phyloP scores from a whole-genome alignment of 2,797 vertebrate species.

The Enteromius treurensis region DNA sequence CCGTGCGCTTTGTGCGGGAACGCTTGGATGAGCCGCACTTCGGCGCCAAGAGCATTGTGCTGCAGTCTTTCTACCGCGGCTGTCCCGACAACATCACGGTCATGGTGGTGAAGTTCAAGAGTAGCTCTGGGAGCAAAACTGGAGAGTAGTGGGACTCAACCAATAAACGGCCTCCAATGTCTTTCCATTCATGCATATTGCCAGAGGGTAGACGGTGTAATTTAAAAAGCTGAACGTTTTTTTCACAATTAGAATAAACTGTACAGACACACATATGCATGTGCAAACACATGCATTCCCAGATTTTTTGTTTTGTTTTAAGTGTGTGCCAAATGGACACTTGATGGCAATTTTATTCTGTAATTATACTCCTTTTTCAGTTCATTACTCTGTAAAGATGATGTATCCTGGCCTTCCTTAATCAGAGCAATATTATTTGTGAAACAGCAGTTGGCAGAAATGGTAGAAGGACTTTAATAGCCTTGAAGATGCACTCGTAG shows the following conservation, averaged over 20 bases:
- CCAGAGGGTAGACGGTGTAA: slow-evolving; percentile 12
- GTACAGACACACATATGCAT: slow-evolving; percentile 9
- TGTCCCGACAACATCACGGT: slow-evolving; percentile 98
- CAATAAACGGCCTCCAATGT: slow-evolving; percentile 23
- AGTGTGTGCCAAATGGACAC: slow-evolving; percentile 51
- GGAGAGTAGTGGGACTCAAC: slow-evolving; percentile 39
- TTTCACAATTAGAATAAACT: slow-evolving; percentile 3
- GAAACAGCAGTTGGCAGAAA: slow-evolving; percentile 14
- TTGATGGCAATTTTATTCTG: background rate
- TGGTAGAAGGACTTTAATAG: slow-evolving; percentile 1
- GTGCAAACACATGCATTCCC: slow-evolving; percentile 35
- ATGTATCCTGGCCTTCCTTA: slow-evolving; percentile 3
- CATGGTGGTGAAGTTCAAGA: slow-evolving; percentile 99
- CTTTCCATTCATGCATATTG: slow-evolving; percentile 17
- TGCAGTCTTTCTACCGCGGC: slow-evolving; percentile 97
- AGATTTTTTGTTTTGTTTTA: background rate
- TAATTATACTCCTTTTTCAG: background rate
- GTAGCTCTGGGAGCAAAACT: slow-evolving; percentile 77
- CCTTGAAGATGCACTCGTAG: slow-evolving; percentile 34
- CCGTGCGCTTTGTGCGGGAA: slow-evolving; percentile 94
- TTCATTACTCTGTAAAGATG: slow-evolving; percentile 8
- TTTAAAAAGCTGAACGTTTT: slow-evolving; percentile 16
- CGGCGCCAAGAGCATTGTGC: slow-evolving; percentile 96
- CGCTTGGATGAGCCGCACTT: slow-evolving; percentile 97
- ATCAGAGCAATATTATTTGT: slow-evolving; percentile 35